Percentiles rank a stretch among this genome's conserved stretches.
Evolutionary conservation across 1,140 invertebrate species (phyloP).

Genomic region (Pseudomyrmex pallidus): DNA sequence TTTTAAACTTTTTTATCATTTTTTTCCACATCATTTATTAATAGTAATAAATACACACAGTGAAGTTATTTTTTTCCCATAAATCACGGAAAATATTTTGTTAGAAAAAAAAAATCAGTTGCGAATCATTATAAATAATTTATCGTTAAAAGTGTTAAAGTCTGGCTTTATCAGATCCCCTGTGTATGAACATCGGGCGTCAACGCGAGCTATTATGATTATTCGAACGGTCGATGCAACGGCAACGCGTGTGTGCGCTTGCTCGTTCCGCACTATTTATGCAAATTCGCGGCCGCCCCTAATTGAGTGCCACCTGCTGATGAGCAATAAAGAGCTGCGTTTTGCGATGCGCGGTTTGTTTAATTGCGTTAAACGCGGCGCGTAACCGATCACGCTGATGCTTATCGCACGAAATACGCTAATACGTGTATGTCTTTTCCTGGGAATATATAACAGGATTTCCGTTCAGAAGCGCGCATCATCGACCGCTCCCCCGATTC

Average conservation of each 20-base stretch:
- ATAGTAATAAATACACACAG: too few relatives aligned
- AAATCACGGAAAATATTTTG: neutral
- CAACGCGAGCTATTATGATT: constrained; percentile 24
- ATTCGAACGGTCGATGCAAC: constrained; percentile 44
- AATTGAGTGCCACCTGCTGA: constrained; percentile 71
- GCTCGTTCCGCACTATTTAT: constrained; percentile 73
- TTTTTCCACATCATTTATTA: too few relatives aligned
- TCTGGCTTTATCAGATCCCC: neutral
- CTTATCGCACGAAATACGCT: constrained; percentile 8
- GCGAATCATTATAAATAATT: neutral
- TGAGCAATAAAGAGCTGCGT: constrained; percentile 65
- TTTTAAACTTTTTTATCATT: too few relatives aligned
- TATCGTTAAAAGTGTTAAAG: neutral
- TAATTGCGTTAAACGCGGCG: constrained; percentile 52
- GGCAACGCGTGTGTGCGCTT: constrained; percentile 26
- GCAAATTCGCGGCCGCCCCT: constrained; percentile 73
- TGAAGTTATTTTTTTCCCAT: too few relatives aligned
- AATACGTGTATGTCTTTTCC: constrained; percentile 12
- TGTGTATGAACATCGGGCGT: neutral
- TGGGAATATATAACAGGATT: neutral
- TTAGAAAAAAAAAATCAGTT: constrained; percentile 33
- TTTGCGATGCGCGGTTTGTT: constrained; percentile 56
- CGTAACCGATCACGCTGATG: neutral
- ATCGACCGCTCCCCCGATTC: neutral
- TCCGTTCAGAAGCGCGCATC: neutral